These are phyloP conservation scores for Pionites leucogaster DNA, from an alignment of 2,113 vertebrate genomes.

Conservation along the genomic window DNA sequence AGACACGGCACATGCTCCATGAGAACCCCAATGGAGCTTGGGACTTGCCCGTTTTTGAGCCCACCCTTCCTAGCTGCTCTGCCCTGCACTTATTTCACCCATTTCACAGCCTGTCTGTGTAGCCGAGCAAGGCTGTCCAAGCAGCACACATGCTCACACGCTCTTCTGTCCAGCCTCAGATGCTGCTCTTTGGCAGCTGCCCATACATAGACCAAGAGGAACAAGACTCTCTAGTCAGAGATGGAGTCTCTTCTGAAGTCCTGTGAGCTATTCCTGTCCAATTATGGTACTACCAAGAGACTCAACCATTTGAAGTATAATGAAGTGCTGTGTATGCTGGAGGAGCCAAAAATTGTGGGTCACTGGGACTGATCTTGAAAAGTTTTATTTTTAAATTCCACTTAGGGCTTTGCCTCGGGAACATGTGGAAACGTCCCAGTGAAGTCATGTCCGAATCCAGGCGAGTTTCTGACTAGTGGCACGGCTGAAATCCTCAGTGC, in stretches of 20 bases:
- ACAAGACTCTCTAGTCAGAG: not conserved
- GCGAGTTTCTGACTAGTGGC: not conserved
- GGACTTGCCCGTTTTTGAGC: not conserved
- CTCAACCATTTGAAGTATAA: conserved; percentile 12
- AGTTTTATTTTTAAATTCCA: conserved; percentile 36
- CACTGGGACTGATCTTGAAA: not conserved
- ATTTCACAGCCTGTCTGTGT: not conserved
- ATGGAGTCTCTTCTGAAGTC: not conserved
- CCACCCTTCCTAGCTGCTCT: not conserved
- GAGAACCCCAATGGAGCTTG: not conserved
- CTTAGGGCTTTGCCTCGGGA: not conserved
- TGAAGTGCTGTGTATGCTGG: conserved; percentile 15
- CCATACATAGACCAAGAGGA: not conserved
- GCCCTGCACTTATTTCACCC: not conserved
- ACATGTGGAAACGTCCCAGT: not conserved
- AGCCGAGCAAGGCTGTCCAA: not conserved
- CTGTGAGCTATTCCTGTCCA: not conserved
- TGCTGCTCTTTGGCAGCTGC: conserved; percentile 13
- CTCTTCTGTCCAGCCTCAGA: not conserved
- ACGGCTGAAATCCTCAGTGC: not conserved
- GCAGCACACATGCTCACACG: not conserved
- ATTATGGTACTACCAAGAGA: conserved; percentile 18
- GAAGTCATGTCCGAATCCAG: not conserved
- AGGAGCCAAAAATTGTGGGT: conserved; percentile 15
- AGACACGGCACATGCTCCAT: not conserved